Percentiles rank a stretch among this genome's conserved stretches.
Conservation (phyloP, 2,113 vertebrate species). For the Puffinus mauretanicus region DNA sequence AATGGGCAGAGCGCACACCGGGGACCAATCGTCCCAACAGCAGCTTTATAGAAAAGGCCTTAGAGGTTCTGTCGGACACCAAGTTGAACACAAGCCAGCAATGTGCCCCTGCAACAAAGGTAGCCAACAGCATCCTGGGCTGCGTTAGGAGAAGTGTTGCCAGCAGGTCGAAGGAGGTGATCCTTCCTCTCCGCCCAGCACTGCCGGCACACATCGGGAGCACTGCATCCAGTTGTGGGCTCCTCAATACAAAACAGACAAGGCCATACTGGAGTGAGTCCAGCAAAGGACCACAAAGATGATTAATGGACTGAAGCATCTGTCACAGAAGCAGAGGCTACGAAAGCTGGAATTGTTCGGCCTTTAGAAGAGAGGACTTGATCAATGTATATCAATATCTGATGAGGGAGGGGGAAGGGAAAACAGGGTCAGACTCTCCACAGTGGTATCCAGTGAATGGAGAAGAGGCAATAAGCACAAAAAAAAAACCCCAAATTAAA, state of each 20-base stretch:
- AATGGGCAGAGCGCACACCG: not conserved
- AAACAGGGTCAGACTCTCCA: not conserved
- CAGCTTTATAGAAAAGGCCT: not conserved
- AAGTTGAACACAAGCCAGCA: not conserved
- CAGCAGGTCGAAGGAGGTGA: not conserved
- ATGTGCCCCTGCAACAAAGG: not conserved
- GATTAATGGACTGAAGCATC: not conserved
- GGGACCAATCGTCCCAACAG: rapidly evolving
- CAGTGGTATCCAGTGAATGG: not conserved
- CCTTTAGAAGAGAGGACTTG: not conserved
- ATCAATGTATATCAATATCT: not conserved
- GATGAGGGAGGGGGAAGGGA: not conserved
- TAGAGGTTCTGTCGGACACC: not conserved
- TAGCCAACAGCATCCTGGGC: not conserved
- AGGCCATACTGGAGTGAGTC: rapidly evolving
- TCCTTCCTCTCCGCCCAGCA: not conserved
- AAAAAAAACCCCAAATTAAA: not conserved
- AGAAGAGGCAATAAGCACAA: not conserved
- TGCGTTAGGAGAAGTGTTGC: not conserved
- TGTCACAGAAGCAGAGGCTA: not conserved
- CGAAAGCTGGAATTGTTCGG: not conserved
- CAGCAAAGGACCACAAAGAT: not conserved
- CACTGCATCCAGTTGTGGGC: not conserved
- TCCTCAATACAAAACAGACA: not conserved
- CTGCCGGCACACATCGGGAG: not conserved